Base-by-base conservation (phyloP, 2,888 invertebrate genomes). In the Dimorphilus gyrociliatus region DNA sequence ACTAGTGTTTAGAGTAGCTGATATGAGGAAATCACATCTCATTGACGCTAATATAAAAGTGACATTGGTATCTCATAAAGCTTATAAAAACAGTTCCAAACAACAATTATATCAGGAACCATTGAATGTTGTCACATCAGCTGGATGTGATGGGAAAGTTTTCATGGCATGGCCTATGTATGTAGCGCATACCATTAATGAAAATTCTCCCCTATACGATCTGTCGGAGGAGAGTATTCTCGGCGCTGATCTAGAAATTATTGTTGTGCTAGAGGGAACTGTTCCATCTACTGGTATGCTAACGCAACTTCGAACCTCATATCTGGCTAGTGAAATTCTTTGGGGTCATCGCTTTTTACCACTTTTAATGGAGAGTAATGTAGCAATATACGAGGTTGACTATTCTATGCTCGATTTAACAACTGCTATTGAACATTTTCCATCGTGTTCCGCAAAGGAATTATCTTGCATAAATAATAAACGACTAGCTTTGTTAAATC, bases 161-260 rank as follows among this genome's bases (percentile, higher is more conserved):
- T 86, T 92, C 70, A 82, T 94, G 60, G 86, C 92, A 50, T 92
- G 92, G 92, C 92, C 92, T 2, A 85, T 84, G 50, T 86, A 82
- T 16, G 80, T 92, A 40, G 85, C 82, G 16, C 41, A 41, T 24
- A 17, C 26, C 6, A 41, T 41, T 15, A 31, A 29, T 19, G 23
- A 19, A 10, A 30, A 19, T 26, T 38, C 37, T 24, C 41, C 41
- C 2, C 29, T 41, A 13, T 41, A 35, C 34, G 30, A 38, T 12
- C 18, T 41, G 27, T 38, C 38, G 8, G 36, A 37, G 2, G 38
- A 36, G 4, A 25, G 34, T 7, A 28, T 41, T 14, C 27, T 34
- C 7, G 25, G 15, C 12, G 36, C 33, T 15, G 32, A 38, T 27
- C 40, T 38, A 24, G 41, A 41, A 29, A 14, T 41, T 25, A 36